Base-by-base conservation (phyloP, 2,888 invertebrate genomes). In the Antheraea assamensis region DNA sequence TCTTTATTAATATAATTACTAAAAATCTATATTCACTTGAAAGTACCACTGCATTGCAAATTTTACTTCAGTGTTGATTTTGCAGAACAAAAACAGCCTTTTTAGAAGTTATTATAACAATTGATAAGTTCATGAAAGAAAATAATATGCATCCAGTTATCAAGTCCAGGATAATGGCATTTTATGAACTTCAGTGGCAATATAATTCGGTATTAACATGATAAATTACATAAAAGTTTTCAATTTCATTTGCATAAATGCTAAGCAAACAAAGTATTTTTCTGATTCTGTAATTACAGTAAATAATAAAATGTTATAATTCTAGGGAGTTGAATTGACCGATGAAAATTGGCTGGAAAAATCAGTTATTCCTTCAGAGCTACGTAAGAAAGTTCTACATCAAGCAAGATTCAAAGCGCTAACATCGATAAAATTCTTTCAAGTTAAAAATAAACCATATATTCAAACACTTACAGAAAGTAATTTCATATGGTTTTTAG, bases 181-280 rank as follows among this genome's bases (percentile, higher is more conserved):
- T 95, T 80, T 95, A 95, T 77, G 92, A 94, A 80, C 83, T 95
- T 17, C 95, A 95, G 76, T 95, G 95, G 95, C 90, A 92, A 76
- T 95, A 95, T 76, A 94, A 95, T 83, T 91, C 91, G 85, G 95
- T 95, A 84, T 85, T 74, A 64, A 58, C 24, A n/a, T 8, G n/a
- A 10, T 55, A 24, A 55, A n/a, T 55, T 55, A n/a, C 55, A n/a
- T 7, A 55, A 52, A 52, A 55, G 21, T n/a, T n/a, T n/a, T 21
- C 2, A 0, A n/a, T n/a, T 55, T 55, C 1, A n/a, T 55, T 24
- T n/a, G 5, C 8, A 55, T 55, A 55, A 24, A 55, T 24, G 24
- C 58, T 24, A 10, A 58, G 10, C 8, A 58, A 58, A 24, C 58
- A 2, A 8, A 24, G 24, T 58, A 58, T 58, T n/a, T 13, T n/a